Evolutionary conservation across 2,797 vertebrate species (phyloP).

Genomic region (Steatocranus sp.): DNA sequence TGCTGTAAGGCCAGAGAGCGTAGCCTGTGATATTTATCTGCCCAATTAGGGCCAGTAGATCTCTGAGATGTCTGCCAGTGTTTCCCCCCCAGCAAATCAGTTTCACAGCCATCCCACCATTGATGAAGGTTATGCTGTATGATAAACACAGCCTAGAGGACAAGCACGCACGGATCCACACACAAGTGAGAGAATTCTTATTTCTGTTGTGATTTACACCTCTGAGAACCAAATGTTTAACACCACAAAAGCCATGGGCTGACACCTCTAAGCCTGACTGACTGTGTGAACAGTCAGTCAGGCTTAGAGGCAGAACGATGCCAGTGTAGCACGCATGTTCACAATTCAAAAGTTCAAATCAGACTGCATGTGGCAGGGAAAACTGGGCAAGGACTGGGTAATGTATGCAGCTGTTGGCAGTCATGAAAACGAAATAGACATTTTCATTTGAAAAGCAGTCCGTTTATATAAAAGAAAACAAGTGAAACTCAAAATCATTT

Average conservation of each 20-base stretch:
- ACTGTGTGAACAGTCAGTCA: background rate
- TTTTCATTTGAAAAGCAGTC: background rate
- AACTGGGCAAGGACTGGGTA: background rate
- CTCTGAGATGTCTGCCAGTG: slow-evolving; percentile 48
- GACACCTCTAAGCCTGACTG: background rate
- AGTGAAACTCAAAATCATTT: background rate
- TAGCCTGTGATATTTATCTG: slow-evolving; percentile 71
- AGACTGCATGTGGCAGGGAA: background rate
- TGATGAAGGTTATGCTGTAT: slow-evolving; percentile 47
- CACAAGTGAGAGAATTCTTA: slow-evolving; percentile 28
- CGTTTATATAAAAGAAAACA: background rate
- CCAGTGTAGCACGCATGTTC: background rate
- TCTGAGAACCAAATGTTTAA: slow-evolving; percentile 45
- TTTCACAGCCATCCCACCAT: slow-evolving; percentile 34
- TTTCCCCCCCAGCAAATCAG: slow-evolving; percentile 39
- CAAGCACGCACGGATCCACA: background rate
- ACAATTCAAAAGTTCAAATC: background rate
- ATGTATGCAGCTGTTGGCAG: background rate
- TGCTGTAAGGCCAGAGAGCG: slow-evolving; percentile 37
- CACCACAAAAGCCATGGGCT: slow-evolving; percentile 26
- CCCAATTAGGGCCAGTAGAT: slow-evolving; percentile 73
- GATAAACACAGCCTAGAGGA: slow-evolving; percentile 39
- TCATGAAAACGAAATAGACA: background rate
- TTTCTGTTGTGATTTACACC: slow-evolving; percentile 56
- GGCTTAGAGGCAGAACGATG: background rate